phyloP scores from a whole-genome alignment of 2,113 vertebrate genomes.

The Solenodon paradoxus region DNA sequence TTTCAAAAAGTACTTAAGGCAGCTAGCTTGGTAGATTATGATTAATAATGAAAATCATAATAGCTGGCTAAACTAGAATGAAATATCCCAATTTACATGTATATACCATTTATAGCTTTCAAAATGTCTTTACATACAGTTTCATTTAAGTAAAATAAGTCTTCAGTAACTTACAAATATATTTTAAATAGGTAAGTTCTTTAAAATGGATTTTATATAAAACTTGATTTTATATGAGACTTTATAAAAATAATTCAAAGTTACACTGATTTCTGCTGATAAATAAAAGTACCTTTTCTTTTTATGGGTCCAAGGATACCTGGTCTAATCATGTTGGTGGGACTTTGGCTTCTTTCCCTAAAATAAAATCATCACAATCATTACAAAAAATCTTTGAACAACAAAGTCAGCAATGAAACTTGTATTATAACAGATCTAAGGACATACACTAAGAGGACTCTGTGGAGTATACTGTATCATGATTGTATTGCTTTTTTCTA shows the following conservation, averaged over 20 bases:
- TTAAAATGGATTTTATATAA: neutral
- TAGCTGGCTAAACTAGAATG: neutral
- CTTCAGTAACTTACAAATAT: constrained; percentile 30
- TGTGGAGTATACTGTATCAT: neutral
- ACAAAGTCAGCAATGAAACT: neutral
- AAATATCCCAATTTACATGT: constrained; percentile 37
- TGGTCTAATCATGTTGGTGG: constrained; percentile 90
- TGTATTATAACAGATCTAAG: constrained; percentile 43
- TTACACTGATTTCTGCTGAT: constrained; percentile 2
- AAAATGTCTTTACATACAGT: constrained; percentile 3
- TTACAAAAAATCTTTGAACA: constrained; percentile 39
- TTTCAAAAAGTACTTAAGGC: constrained; percentile 40
- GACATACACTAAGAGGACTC: neutral
- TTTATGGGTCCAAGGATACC: constrained; percentile 90
- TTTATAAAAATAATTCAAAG: neutral
- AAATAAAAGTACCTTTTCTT: constrained; percentile 88
- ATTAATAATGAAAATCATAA: constrained; percentile 23
- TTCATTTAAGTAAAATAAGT: neutral
- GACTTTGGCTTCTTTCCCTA: constrained; percentile 91
- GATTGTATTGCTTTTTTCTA: constrained; percentile 31
- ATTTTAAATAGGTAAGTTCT: constrained; percentile 28
- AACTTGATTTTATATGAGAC: constrained; percentile 31
- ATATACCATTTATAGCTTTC: neutral
- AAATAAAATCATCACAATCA: constrained; percentile 60
- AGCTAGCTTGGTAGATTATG: constrained; percentile 11